Evolutionary conservation across 1,140 invertebrate genomes (phyloP).

Genomic region (Drosophila mauritiana): DNA sequence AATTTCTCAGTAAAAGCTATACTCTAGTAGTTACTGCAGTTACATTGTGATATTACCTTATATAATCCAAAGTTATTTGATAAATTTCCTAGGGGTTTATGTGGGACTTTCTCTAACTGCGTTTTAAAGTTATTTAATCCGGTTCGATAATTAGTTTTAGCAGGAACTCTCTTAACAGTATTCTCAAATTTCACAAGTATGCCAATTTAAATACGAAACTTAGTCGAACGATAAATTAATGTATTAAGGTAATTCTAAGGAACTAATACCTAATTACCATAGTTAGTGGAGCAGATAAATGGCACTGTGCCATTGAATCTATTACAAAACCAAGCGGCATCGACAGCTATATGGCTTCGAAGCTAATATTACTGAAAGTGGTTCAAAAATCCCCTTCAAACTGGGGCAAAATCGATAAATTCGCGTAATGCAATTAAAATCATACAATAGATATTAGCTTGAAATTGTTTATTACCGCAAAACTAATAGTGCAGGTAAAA

Average conservation of each 20-base stretch:
- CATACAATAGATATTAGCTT: constrained; percentile 10
- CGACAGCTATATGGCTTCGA: not conserved
- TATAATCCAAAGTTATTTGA: constrained; percentile 1
- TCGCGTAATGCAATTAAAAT: constrained; percentile 19
- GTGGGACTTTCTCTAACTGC: not conserved
- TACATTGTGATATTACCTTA: not conserved
- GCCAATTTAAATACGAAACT: constrained; percentile 7
- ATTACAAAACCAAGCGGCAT: constrained; percentile 15
- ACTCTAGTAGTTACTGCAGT: not conserved
- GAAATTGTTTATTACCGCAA: constrained; percentile 27
- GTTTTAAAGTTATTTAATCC: not conserved
- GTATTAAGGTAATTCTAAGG: constrained; percentile 28
- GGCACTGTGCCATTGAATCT: not conserved
- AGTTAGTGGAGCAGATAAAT: constrained; percentile 6
- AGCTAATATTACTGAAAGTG: constrained; percentile 14
- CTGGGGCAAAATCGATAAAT: constrained; percentile 9
- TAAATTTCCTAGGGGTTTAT: not conserved
- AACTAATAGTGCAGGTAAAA: not conserved
- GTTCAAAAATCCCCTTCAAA: constrained; percentile 23
- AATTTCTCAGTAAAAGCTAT: constrained; percentile 1
- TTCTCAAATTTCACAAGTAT: constrained; percentile 1
- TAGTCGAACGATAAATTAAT: constrained; percentile 21
- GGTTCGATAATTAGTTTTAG: not conserved
- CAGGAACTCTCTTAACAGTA: constrained; percentile 3
- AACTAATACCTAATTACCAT: constrained; percentile 24